phyloP scores from a whole-genome alignment of 1,140 invertebrate species.

The Drosophila sechellia region DNA sequence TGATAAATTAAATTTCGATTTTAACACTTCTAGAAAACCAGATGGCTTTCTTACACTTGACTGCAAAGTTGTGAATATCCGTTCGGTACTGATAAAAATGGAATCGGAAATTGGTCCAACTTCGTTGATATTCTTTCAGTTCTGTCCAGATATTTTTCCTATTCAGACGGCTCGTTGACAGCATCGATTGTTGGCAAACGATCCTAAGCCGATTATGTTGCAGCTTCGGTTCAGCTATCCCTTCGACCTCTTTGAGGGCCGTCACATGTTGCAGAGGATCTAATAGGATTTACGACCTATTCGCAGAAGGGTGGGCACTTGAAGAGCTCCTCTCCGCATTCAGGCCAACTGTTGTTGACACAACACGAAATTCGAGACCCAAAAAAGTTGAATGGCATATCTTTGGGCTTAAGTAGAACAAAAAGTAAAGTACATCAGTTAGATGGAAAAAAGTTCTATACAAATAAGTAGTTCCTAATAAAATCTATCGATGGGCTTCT shows the following conservation, averaged over 20 bases:
- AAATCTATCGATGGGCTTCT: constrained; percentile 25
- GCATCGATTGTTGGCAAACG: constrained; percentile 52
- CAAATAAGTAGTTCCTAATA: constrained; percentile 35
- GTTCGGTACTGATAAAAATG: neutral
- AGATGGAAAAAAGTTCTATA: constrained; percentile 22
- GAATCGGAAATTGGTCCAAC: constrained; percentile 21
- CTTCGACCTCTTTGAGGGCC: constrained; percentile 19
- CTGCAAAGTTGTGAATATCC: constrained; percentile 14
- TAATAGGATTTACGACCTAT: constrained; percentile 75
- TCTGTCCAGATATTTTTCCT: constrained; percentile 6
- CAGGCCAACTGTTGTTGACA: constrained; percentile 62
- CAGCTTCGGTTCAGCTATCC: constrained; percentile 27
- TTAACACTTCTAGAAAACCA: neutral
- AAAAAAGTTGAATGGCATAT: constrained; percentile 38
- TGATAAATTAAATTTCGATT: too few species aligned
- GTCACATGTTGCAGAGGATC: constrained; percentile 67
- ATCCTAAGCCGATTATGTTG: constrained; percentile 64
- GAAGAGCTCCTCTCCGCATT: constrained; percentile 28
- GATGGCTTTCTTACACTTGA: neutral
- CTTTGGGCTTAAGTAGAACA: constrained; percentile 29
- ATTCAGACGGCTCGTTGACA: constrained; percentile 49
- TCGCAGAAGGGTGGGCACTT: constrained; percentile 45
- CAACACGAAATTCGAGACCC: constrained; percentile 67
- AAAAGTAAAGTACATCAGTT: constrained; percentile 27
- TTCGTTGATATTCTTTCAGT: constrained; percentile 1